phyloP scores from a whole-genome alignment of 2,888 invertebrate species.

The Archaeoteleia sp. region DNA sequence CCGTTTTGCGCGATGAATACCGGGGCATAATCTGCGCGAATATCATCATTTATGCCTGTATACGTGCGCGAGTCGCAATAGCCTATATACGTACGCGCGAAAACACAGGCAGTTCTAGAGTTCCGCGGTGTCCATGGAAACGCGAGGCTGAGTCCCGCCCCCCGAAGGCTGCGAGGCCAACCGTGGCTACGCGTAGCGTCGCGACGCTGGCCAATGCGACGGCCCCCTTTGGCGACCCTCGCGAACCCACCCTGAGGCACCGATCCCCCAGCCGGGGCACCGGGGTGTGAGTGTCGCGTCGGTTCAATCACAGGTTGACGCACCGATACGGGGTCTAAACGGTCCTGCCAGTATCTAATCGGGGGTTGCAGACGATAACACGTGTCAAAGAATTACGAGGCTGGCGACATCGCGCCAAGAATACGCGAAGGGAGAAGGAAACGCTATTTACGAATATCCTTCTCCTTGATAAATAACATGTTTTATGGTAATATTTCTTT shows the following conservation, averaged over 20 bases:
- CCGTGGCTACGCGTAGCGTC: slow-evolving; percentile 61
- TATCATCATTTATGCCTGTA: slow-evolving; percentile 44
- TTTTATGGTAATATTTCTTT: no score
- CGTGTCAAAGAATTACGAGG: slow-evolving; percentile 48
- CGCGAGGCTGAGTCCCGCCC: slow-evolving; percentile 63
- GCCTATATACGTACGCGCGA: slow-evolving; percentile 44
- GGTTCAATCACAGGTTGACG: slow-evolving; percentile 63
- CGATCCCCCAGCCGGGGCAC: slow-evolving; percentile 17
- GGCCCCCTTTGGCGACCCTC: slow-evolving; percentile 37
- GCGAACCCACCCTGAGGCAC: slow-evolving; percentile 57
- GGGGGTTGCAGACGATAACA: slow-evolving; percentile 54
- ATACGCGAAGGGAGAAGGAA: neutral
- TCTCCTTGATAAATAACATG: no score
- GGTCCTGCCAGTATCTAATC: slow-evolving; percentile 58
- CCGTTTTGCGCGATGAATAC: slow-evolving; percentile 31
- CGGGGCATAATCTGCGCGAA: slow-evolving; percentile 36
- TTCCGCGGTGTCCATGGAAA: slow-evolving; percentile 64
- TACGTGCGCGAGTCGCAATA: slow-evolving; percentile 19
- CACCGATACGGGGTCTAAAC: slow-evolving; percentile 62
- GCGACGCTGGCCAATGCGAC: slow-evolving; percentile 65
- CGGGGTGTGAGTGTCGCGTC: slow-evolving; percentile 31
- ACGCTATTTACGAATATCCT: no score
- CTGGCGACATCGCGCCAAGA: neutral
- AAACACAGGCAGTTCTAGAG: slow-evolving; percentile 39
- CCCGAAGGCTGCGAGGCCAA: slow-evolving; percentile 58